Conservation (phyloP, 1,140 invertebrate genomes). For the Rhynchophorus ferrugineus region DNA sequence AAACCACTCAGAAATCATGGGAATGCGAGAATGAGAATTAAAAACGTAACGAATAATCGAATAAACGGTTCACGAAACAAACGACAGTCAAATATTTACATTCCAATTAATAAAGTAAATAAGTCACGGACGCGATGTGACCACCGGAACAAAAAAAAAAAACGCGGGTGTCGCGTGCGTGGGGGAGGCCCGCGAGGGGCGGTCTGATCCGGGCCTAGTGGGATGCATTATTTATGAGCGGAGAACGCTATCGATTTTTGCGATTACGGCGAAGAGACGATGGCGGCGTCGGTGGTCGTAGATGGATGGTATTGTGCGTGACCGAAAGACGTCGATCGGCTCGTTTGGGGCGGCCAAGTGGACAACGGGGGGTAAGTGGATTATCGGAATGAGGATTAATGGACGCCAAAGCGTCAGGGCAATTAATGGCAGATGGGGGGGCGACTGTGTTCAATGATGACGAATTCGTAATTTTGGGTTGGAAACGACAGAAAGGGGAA, state of each 20-base stretch:
- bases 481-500: no score
- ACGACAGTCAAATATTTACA: not conserved
- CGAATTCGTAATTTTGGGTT: no score
- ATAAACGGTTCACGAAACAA: no score
- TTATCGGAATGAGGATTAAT: no score
- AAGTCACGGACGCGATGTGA: not conserved
- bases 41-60: no score
- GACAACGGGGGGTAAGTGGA: not conserved
- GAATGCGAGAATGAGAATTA: no score
- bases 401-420: not conserved
- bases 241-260: not conserved
- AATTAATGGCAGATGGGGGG: not conserved
- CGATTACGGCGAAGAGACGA: no score
- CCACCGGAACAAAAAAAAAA: not conserved
- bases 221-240: not conserved
- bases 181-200: not conserved
- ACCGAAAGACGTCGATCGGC: not conserved
- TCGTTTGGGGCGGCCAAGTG: not conserved
- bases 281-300: not conserved
- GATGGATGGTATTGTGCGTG: not conserved
- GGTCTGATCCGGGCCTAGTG: not conserved
- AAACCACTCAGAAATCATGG: no score
- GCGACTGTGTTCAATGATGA: no score
- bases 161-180: not conserved
- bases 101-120: not conserved